Base-by-base conservation (phyloP, 2,888 invertebrate genomes). In the Leptopterna dolabrata region DNA sequence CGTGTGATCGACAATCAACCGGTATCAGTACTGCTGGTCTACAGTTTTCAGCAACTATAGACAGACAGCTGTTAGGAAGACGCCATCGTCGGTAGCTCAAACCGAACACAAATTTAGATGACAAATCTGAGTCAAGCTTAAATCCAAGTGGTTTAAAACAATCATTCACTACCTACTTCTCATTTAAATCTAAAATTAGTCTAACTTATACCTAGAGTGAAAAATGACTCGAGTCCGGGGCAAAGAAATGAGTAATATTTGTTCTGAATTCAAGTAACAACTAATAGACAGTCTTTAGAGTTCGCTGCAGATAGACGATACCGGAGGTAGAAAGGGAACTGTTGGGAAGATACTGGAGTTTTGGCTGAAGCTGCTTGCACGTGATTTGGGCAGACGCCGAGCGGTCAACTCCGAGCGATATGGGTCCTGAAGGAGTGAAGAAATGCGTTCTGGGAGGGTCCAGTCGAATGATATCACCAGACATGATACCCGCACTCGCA, bases 251-350 rank as follows among this genome's bases (percentile, higher is more conserved):
- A 43, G 43, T 81, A 29, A 81, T 19, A 55, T 51, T 81, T 36
- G 29, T 81, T 81, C 51, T 45, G 51, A n/a, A 71, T n/a, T 63
- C 45, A 70, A 83, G 36, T 71, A 63, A 83, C 73, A 85, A 85
- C 85, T 85, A 85, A 76, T 85, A 63, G 73, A 76, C 85, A 73
- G 85, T 73, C 51, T 85, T 85, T 27, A 85, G 85, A 41, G 85
- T 85, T 55, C 85, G 73, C 76, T 85, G 85, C 24, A 85, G 29
- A 73, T 85, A 85, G 14, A 85, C 85, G 27, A 85, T 76, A 29
- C 83, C 83, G 16, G 83, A 83, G 27, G 70, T 45, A 19, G 73
- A 85, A 41, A 83, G 43, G 13, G 83, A 83, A 36, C 83, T 63
- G 41, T 73, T 85, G 29, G 85, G 85, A 45, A 73, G 73, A 30